Evolutionary conservation across 1,140 invertebrate genomes (phyloP).

Genomic region (Drepana arcuata): DNA sequence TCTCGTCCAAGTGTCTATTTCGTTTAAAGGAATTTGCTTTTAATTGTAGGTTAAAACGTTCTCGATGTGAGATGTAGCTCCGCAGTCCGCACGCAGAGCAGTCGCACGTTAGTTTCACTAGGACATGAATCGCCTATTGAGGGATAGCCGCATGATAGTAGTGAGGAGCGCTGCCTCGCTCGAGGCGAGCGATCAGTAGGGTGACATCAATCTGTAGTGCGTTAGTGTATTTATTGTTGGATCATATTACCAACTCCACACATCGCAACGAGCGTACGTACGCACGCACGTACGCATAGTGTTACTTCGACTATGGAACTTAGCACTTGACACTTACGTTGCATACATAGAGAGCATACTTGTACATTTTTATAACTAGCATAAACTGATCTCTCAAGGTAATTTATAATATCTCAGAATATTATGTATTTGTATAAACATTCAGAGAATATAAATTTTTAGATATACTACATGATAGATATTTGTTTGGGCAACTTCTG

Average conservation of each 20-base stretch:
- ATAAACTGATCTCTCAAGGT: slow-evolving; percentile 69
- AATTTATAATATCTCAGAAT: slow-evolving; percentile 68
- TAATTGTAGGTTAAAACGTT: slow-evolving; percentile 15
- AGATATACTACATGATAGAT: slow-evolving; percentile 52
- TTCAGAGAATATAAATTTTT: slow-evolving; percentile 56
- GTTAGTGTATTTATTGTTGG: slow-evolving; percentile 53
- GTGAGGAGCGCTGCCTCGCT: slow-evolving; percentile 37
- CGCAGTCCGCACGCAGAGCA: too few species aligned
- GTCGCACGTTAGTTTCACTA: slow-evolving; percentile 14
- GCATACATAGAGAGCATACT: slow-evolving; percentile 51
- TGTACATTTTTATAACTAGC: slow-evolving; percentile 70
- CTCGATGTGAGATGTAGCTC: slow-evolving; percentile 15
- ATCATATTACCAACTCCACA: slow-evolving; percentile 40
- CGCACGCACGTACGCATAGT: slow-evolving; percentile 40
- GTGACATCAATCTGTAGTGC: slow-evolving; percentile 47
- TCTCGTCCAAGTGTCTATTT: slow-evolving; percentile 9
- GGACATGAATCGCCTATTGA: slow-evolving; percentile 29
- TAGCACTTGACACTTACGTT: slow-evolving; percentile 38
- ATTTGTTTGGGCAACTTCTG: slow-evolving; percentile 48
- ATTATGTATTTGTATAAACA: slow-evolving; percentile 66
- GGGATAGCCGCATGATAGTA: slow-evolving; percentile 27
- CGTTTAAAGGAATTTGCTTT: slow-evolving; percentile 13
- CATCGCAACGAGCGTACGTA: slow-evolving; percentile 34
- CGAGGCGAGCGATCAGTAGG: slow-evolving; percentile 52
- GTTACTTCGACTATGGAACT: slow-evolving; percentile 40